phyloP scores from a whole-genome alignment of 2,113 vertebrate species.

The Alosa alosa region DNA sequence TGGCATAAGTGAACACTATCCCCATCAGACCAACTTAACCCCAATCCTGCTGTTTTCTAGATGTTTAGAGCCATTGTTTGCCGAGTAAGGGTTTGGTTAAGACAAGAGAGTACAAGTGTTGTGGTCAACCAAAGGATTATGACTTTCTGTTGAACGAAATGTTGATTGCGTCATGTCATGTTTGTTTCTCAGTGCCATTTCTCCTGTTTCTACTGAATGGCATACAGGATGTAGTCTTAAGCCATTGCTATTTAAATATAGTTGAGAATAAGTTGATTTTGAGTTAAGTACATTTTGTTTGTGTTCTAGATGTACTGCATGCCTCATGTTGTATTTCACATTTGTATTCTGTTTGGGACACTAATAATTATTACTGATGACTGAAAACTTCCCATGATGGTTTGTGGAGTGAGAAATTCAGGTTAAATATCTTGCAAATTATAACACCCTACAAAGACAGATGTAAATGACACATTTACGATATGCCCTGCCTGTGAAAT shows the following conservation, averaged over 20 bases:
- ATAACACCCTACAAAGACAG: not conserved
- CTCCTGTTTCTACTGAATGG: not conserved
- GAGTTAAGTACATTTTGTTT: not conserved
- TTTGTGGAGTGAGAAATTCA: not conserved
- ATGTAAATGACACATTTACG: not conserved
- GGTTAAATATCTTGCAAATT: not conserved
- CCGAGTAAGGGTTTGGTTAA: not conserved
- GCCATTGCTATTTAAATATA: not conserved
- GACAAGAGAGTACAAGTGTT: not conserved
- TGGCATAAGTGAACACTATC: not conserved
- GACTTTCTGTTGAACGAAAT: not conserved
- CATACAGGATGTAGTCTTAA: not conserved
- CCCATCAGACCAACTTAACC: not conserved
- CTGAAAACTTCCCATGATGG: not conserved
- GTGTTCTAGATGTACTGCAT: not conserved
- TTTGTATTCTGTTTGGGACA: not conserved
- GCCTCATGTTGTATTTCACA: not conserved
- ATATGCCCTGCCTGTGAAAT: not conserved
- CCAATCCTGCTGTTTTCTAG: not conserved
- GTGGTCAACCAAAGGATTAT: slow-evolving; percentile 9
- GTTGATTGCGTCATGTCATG: not conserved
- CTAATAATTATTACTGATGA: not conserved
- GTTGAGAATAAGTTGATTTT: not conserved
- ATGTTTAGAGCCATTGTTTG: not conserved
- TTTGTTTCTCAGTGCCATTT: not conserved